These are phyloP conservation scores for Pseudoips prasinana DNA, from an alignment of 2,888 invertebrate genomes.

Conservation along the genomic window DNA sequence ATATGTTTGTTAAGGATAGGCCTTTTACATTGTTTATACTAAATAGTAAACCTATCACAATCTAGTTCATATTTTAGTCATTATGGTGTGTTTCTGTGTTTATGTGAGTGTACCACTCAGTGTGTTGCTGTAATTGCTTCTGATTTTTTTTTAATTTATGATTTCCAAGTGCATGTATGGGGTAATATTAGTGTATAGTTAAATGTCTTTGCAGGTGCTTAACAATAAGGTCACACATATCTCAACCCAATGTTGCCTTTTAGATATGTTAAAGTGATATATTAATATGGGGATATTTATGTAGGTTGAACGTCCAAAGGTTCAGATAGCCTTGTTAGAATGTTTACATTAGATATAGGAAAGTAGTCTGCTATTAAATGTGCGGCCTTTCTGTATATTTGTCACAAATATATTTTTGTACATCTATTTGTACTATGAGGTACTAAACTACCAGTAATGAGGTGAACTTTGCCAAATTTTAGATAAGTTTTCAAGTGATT, in stretches of 20 bases:
- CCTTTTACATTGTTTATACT: slow-evolving; percentile 65
- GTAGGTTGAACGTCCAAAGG: slow-evolving; percentile 70
- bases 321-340: slow-evolving; percentile 61
- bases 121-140: slow-evolving; percentile 78
- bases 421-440: slow-evolving; percentile 48
- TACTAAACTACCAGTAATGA: slow-evolving; percentile 58
- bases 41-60: slow-evolving; percentile 66
- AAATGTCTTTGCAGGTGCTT: slow-evolving; percentile 77
- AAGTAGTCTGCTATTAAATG: slow-evolving; percentile 46
- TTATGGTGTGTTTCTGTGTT: slow-evolving; percentile 78
- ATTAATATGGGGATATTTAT: slow-evolving; percentile 56
- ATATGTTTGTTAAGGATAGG: slow-evolving; percentile 56
- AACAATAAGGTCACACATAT: slow-evolving; percentile 75
- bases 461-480: slow-evolving; percentile 73
- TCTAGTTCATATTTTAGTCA: slow-evolving; percentile 81
- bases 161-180: slow-evolving; percentile 67
- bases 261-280: slow-evolving; percentile 77
- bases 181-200: slow-evolving; percentile 59
- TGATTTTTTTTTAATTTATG: slow-evolving; percentile 56
- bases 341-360: slow-evolving; percentile 67
- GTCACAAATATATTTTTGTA: slow-evolving; percentile 69
- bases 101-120: slow-evolving; percentile 63
- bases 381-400: slow-evolving; percentile 56
- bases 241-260: slow-evolving; percentile 80
- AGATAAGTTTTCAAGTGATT: slow-evolving; percentile 72